Evolutionary conservation across 2,888 invertebrate species (phyloP), one percentile per base, ranked within the genome.

Genomic region (Cinara cedri): DNA sequence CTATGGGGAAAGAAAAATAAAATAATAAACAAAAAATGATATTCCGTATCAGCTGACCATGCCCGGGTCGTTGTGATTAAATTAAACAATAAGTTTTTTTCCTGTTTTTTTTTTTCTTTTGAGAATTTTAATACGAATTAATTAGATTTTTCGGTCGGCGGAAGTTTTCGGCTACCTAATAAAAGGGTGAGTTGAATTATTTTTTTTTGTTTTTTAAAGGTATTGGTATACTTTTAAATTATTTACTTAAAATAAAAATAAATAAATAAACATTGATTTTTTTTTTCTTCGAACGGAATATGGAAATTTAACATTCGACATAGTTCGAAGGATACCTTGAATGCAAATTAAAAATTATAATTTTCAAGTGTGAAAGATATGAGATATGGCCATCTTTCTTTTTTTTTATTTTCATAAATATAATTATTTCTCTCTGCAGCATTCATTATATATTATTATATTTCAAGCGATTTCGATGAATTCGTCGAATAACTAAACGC

Each of bases 321-420:
- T 60, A 46, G 46, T 72, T 26, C 26, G 8, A 60, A 34, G 14
- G 49, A 49, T 11, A 46, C n/a, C 21, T 46, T 19, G 21, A 72
- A 72, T 72, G 46, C 46, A 60, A 60, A 70, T 70, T 70, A 46
- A 72, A 46, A 46, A 72, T 72, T 72, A 60, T 24, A 57, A 46
- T 72, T 46, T 72, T 26, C 24, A 14, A 62, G 72, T 62, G 34
- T 54, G 49, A 49, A 21, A 62, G 62, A 62, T 62, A 63, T 51
- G 51, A 13, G 11, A 34, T n/a, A 16, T 19, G 13, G 34, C 34
- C 34, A 34, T 34, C 3, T 34, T 34, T 11, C 34, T 11, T 49
- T 62, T 62, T 51, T 34, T 11, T 51, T 11, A 62, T 62, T 62
- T 51, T 34, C 19, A 51, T 62, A 13, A 55, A 72, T 46, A 46